Evolutionary conservation across 2,888 invertebrate genomes (phyloP).

Genomic region (Melanotus villosus): DNA sequence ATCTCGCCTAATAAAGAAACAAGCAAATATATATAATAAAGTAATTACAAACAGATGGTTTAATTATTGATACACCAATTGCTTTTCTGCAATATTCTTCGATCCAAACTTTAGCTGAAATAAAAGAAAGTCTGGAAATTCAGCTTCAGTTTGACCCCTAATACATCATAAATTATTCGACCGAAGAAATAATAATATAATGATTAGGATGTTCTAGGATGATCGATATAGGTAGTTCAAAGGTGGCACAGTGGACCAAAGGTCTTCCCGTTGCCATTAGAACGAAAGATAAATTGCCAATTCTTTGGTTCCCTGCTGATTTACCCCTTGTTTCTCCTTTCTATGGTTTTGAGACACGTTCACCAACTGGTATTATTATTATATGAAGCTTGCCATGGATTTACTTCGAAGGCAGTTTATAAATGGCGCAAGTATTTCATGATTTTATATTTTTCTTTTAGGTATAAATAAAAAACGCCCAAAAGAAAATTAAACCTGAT

Average conservation of each 20-base stretch:
- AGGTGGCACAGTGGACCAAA: slow-evolving; percentile 26
- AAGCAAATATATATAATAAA: no score
- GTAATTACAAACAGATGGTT: no score
- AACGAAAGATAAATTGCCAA: slow-evolving; percentile 36
- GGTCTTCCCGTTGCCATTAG: slow-evolving; percentile 25
- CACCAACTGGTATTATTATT: slow-evolving; percentile 19
- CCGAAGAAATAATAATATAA: neutral
- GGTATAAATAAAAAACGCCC: no score
- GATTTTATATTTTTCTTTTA: neutral
- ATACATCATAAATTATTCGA: neutral
- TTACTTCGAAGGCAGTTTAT: neutral
- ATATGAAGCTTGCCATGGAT: neutral
- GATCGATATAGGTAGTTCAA: slow-evolving; percentile 18
- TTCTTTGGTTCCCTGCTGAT: slow-evolving; percentile 38
- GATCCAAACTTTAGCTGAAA: no score
- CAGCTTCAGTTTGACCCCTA: no score
- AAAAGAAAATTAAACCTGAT: no score
- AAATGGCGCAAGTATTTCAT: neutral
- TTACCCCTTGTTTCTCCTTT: slow-evolving; percentile 28
- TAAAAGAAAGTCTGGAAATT: no score
- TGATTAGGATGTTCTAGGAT: neutral
- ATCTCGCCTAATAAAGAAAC: no score
- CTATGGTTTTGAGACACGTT: neutral
- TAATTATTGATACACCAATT: no score
- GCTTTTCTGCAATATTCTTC: no score